Evolutionary conservation across 2,888 invertebrate genomes (phyloP).

Genomic region (Pristionchus exspectatus): DNA sequence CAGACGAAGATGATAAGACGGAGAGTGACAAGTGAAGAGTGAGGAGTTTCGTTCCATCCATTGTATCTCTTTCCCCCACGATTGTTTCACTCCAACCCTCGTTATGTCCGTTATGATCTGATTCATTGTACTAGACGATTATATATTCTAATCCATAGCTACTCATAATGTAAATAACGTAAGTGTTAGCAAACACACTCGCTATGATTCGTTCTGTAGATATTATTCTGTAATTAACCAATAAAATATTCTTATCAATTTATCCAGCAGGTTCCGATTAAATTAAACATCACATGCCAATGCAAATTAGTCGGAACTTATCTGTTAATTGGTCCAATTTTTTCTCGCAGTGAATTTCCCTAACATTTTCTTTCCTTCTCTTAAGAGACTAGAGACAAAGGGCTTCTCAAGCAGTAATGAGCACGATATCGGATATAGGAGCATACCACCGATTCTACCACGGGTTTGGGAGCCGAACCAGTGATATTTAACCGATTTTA

Average conservation of each 20-base stretch:
- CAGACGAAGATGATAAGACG: conserved; percentile 56
- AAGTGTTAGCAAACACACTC: neutral
- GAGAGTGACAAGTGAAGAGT: conserved; percentile 44
- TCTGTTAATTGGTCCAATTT: too few relatives aligned
- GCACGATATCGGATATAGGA: too few relatives aligned
- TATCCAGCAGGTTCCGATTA: too few relatives aligned
- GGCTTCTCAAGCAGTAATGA: too few relatives aligned
- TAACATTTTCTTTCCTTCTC: too few relatives aligned
- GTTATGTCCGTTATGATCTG: neutral
- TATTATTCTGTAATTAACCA: neutral
- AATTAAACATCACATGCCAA: too few relatives aligned
- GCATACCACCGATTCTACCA: too few relatives aligned
- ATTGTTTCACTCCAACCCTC: neutral
- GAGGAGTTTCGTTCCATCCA: neutral
- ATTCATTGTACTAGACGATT: conserved; percentile 10
- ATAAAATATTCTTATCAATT: conserved; percentile 25
- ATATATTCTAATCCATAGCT: conserved; percentile 27
- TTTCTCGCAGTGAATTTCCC: too few relatives aligned
- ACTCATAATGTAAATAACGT: conserved; percentile 26
- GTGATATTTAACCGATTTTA: too few relatives aligned
- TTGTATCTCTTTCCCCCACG: conserved; percentile 18
- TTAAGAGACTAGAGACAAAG: too few relatives aligned
- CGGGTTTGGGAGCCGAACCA: too few relatives aligned
- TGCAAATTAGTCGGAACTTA: too few relatives aligned
- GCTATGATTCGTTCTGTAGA: conserved; percentile 29